Conservation (phyloP, 1,140 invertebrate species). For the Drosophila athabasca region DNA sequence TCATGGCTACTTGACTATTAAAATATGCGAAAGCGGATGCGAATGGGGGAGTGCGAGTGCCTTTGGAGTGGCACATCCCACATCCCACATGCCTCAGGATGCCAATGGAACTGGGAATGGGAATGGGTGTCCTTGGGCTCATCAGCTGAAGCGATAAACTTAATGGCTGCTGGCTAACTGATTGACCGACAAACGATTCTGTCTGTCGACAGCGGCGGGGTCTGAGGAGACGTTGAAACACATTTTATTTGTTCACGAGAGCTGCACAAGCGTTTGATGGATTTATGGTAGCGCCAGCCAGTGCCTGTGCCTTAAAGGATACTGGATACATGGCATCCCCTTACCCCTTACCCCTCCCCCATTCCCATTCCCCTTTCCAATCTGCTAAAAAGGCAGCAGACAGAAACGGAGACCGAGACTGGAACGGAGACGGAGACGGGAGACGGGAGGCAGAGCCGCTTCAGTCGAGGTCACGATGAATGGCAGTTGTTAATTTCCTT, state of each 20-base stretch:
- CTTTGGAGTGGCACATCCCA: conserved; percentile 1
- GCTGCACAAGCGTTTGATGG: conserved; percentile 29
- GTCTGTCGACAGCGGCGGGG: conserved; percentile 9
- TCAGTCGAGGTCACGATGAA: conserved; percentile 56
- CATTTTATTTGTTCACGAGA: conserved; percentile 64
- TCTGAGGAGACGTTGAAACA: conserved; percentile 20
- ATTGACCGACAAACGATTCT: conserved; percentile 39
- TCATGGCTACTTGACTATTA: conserved; percentile 70
- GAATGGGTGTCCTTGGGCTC: conserved; percentile 21
- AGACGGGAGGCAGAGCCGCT: not conserved
- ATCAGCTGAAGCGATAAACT: conserved; percentile 64
- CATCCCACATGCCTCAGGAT: conserved; percentile 16
- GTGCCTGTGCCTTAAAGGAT: conserved; percentile 9
- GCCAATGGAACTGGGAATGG: not conserved
- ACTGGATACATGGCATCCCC: not conserved
- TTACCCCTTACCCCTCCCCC: not conserved
- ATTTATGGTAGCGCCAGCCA: conserved; percentile 40
- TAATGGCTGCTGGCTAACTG: conserved; percentile 63
- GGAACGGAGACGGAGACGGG: conserved; percentile 2
- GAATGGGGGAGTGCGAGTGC: not conserved
- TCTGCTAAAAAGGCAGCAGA: too few relatives aligned
- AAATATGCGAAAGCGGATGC: conserved; percentile 67
- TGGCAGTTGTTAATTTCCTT: conserved; percentile 69
- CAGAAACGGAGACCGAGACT: conserved; percentile 20
- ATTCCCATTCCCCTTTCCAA: too few relatives aligned